Evolutionary conservation across 2,113 vertebrate species (phyloP).

Genomic region (Erythrolamprus reginae): DNA sequence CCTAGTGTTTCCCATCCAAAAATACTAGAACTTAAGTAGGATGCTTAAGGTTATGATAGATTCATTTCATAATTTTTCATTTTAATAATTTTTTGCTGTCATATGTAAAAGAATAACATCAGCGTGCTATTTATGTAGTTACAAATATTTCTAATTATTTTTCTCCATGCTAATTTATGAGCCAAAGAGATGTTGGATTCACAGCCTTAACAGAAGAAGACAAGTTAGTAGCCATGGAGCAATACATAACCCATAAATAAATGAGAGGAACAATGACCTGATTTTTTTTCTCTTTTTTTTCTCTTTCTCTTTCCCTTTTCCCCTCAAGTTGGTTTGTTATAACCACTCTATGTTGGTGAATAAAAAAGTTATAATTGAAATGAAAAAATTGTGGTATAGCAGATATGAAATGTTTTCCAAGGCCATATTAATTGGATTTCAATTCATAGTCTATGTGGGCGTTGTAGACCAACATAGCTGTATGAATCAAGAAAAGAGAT

Average conservation of each 20-base stretch:
- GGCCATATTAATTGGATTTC: neutral
- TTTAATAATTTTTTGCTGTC: slow-evolving; percentile 20
- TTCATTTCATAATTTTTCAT: slow-evolving; percentile 20
- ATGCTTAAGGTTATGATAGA: neutral
- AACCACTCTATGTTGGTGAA: neutral
- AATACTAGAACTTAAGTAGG: slow-evolving; percentile 19
- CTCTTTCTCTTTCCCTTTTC: neutral
- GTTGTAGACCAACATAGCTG: neutral
- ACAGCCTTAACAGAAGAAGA: neutral
- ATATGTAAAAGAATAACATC: slow-evolving; percentile 29
- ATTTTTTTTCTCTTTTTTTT: neutral
- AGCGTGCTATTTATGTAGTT: slow-evolving; percentile 19
- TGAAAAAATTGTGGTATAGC: neutral
- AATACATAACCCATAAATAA: neutral
- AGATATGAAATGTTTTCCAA: neutral
- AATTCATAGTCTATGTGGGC: neutral
- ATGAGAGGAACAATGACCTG: neutral
- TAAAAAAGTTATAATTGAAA: neutral
- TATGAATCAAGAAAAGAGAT: neutral
- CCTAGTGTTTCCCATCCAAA: slow-evolving; percentile 28
- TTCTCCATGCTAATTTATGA: slow-evolving; percentile 15
- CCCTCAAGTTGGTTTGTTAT: neutral
- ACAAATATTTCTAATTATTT: slow-evolving; percentile 29
- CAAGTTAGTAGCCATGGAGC: neutral
- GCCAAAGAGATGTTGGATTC: neutral